These are phyloP conservation scores for Knipowitschia caucasica DNA, from an alignment of 2,797 vertebrate genomes.

Conservation along the genomic window DNA sequence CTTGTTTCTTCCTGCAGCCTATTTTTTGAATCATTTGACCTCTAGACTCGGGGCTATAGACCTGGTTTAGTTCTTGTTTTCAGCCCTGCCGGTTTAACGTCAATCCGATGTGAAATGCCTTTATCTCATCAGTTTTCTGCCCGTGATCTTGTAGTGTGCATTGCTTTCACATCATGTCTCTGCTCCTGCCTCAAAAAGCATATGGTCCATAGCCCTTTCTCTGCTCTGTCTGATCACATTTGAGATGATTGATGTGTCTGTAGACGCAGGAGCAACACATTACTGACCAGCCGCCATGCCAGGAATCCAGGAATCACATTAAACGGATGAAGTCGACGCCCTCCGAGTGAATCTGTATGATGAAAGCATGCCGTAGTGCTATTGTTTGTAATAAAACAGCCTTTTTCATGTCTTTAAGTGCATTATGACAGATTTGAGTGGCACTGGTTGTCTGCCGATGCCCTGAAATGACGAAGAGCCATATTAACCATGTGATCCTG, in stretches of 20 bases:
- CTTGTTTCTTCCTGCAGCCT: too few species aligned
- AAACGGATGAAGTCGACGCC: slow-evolving; percentile 13
- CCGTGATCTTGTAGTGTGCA: slow-evolving; percentile 14
- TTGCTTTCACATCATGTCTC: slow-evolving; percentile 12
- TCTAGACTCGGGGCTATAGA: background rate
- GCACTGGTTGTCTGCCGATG: background rate
- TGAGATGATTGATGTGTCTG: slow-evolving; percentile 46
- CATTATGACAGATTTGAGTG: slow-evolving; percentile 10
- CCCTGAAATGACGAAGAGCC: background rate
- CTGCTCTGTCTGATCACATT: slow-evolving; percentile 46
- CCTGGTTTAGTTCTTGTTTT: background rate
- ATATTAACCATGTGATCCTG: background rate
- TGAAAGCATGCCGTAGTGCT: slow-evolving; percentile 24
- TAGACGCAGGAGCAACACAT: slow-evolving; percentile 35
- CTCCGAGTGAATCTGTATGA: slow-evolving; percentile 25
- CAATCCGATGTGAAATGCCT: slow-evolving; percentile 24
- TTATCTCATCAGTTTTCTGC: slow-evolving; percentile 17
- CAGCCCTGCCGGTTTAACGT: background rate
- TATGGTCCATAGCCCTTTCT: slow-evolving; percentile 38
- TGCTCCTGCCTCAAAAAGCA: slow-evolving; percentile 32
- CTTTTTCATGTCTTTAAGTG: slow-evolving; percentile 4
- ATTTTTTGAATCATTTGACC: too few species aligned
- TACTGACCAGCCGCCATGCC: slow-evolving; percentile 37
- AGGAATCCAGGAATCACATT: slow-evolving; percentile 48
- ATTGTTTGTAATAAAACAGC: slow-evolving; percentile 7